Evolutionary conservation across 2,797 vertebrate genomes (phyloP), one percentile per base, ranked within the genome.

Genomic region (Cygnus olor): DNA sequence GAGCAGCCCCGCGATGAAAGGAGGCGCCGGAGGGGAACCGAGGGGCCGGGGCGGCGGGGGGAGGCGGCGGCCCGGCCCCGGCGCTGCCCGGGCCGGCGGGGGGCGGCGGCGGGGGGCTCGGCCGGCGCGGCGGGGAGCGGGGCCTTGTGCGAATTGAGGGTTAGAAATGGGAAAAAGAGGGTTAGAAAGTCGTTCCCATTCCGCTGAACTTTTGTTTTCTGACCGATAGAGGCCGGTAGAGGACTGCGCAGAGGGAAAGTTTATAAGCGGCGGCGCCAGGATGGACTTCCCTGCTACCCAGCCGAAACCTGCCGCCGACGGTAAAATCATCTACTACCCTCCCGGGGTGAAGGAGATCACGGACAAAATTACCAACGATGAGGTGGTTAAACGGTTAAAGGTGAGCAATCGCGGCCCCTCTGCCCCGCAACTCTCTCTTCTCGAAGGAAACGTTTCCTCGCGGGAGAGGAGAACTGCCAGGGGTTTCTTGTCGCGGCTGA

Each of bases 201-300:
- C 96, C 96, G 98, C 96, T 99, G 99, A 99, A 99, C 98, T 99
- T 99, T 99, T 99, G 98, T 99, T 99, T 99, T 99, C 98, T 98
- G 98, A 98, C 99, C 99, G 98, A 99, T 99, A 99, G 99, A 99
- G 99, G 99, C 99, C 99, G 99, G 99, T 99, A 99, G 98, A 99
- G 99, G 98, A 99, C 98, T 98, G 98, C 97, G 98, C 97, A 98
- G 97, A 96, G 95, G 97, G 94, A 93, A 98, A 98, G 98, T 98
- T 98, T 98, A 98, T 98, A 80, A 94, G 86, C 95, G 90, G 94
- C 94, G 84, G 95, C 97, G 80, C 96, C 97, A 99, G 98, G 98
- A 99, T 99, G 99, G 99, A 99, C 98, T 99, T 99, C 98, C 98
- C 99, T 96, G 97, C 99, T 96, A 96, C 99, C 97, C 99, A 99